These are phyloP conservation scores for Orthochromis malagaraziensis DNA, from an alignment of 2,113 vertebrate species.

Conservation along the genomic window DNA sequence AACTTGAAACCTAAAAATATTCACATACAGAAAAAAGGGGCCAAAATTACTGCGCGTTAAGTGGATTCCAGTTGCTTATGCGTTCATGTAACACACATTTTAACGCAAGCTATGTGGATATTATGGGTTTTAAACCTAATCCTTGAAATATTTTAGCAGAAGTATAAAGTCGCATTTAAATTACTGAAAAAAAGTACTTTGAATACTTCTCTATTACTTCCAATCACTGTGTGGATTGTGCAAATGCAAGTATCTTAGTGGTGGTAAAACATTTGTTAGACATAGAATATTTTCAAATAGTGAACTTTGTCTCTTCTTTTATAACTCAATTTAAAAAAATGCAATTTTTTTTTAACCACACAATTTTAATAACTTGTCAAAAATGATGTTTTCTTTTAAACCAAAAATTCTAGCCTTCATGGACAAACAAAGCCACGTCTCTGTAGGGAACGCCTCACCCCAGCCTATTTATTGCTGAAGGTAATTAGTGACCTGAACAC, in stretches of 20 bases:
- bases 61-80: background rate
- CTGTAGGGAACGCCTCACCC: constrained; percentile 21
- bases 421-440: constrained; percentile 20
- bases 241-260: background rate
- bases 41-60: background rate
- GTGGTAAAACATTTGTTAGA: background rate
- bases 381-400: background rate
- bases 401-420: background rate
- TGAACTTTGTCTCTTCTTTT: background rate
- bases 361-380: background rate
- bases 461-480: constrained; percentile 14
- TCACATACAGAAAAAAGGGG: background rate
- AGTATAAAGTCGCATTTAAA: background rate
- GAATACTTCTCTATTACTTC: background rate
- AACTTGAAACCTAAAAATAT: background rate
- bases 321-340: background rate
- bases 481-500: constrained; percentile 30
- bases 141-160: background rate
- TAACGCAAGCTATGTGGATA: background rate
- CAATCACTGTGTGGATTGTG: background rate
- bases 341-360: background rate
- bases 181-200: background rate
- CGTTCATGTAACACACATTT: background rate
- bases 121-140: background rate
- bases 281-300: background rate